Percentiles rank a stretch among this genome's conserved stretches.
Evolutionary conservation across 1,140 invertebrate species (phyloP).

Genomic region (Drosophila asahinai): DNA sequence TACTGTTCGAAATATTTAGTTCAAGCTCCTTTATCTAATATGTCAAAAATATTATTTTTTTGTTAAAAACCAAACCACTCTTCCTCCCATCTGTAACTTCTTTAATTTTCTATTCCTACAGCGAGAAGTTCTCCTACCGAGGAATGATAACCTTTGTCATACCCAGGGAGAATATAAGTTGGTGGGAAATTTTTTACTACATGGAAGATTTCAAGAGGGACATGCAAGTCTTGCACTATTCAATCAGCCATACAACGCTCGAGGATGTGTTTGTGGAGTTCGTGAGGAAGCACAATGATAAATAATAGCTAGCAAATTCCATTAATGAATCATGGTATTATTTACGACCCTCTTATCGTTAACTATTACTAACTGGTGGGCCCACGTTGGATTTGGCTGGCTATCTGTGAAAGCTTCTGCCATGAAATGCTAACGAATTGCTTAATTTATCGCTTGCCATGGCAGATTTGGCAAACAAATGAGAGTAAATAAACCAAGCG

Average conservation of each 20-base stretch:
- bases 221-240: conserved; percentile 55
- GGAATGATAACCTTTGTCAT: conserved; percentile 48
- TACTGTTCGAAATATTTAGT: too few species aligned
- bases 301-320: not conserved
- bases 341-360: conserved; percentile 7
- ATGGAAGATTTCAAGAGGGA: conserved; percentile 23
- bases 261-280: conserved; percentile 65
- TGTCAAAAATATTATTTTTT: too few species aligned
- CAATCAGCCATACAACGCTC: conserved; percentile 51
- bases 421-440: conserved; percentile 33
- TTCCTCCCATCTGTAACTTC: too few species aligned
- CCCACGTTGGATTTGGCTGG: not conserved
- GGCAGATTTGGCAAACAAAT: conserved; percentile 7
- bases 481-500: conserved; percentile 21
- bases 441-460: conserved; percentile 6
- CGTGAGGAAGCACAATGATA: not conserved
- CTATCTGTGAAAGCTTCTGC: conserved; percentile 24
- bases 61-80: too few species aligned
- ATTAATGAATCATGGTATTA: not conserved
- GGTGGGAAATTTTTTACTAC: conserved; percentile 46
- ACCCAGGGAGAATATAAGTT: conserved; percentile 35
- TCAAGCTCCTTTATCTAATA: too few species aligned
- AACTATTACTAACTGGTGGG: conserved; percentile 1
- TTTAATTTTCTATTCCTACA: not conserved
- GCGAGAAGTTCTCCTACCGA: conserved; percentile 23